These are phyloP conservation scores for Globia sparganii DNA, from an alignment of 2,888 invertebrate species.

Conservation along the genomic window DNA sequence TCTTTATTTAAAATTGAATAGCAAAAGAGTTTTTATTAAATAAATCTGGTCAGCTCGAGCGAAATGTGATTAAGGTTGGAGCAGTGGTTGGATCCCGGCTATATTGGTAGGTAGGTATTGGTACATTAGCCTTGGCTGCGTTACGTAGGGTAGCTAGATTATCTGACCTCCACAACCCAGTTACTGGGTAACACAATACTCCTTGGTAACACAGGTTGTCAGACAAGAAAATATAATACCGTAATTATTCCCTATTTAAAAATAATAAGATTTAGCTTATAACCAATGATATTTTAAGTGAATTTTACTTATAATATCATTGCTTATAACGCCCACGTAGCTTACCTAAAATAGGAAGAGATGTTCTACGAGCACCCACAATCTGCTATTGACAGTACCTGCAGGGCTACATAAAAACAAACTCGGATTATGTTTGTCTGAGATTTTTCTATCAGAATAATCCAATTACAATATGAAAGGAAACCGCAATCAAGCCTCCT, in stretches of 20 bases:
- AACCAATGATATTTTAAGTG: too few species aligned
- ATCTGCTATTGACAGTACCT: neutral
- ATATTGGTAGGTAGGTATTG: neutral
- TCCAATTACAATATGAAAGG: constrained; percentile 17
- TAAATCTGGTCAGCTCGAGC: constrained; percentile 2
- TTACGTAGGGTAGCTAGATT: neutral
- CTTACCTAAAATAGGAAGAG: neutral
- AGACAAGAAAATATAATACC: neutral
- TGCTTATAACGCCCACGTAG: neutral
- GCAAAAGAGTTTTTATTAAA: constrained; percentile 20
- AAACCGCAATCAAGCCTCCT: constrained; percentile 16
- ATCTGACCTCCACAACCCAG: neutral
- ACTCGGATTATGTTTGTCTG: neutral
- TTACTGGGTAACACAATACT: neutral
- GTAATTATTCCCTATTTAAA: neutral
- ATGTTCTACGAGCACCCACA: neutral
- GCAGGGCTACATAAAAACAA: neutral
- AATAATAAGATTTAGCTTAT: neutral
- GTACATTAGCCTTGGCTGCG: neutral
- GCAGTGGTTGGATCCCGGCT: neutral
- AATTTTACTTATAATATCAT: too few species aligned
- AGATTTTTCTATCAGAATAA: constrained; percentile 3
- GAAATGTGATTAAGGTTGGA: neutral
- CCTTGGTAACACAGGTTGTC: neutral
- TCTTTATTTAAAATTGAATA: constrained; percentile 56